Conservation (phyloP, 2,888 invertebrate genomes). For the Brenthis hecate region DNA sequence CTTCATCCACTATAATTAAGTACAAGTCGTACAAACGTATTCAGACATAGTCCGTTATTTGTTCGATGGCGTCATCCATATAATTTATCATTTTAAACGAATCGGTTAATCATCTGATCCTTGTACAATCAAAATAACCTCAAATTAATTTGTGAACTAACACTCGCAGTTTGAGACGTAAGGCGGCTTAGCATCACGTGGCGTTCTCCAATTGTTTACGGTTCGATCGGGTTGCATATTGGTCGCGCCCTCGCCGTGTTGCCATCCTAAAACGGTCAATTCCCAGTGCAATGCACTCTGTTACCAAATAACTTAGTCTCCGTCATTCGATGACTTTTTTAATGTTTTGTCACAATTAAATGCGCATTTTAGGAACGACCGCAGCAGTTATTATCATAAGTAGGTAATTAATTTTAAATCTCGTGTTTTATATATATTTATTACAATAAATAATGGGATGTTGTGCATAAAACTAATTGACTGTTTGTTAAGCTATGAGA, state of each 20-base stretch:
- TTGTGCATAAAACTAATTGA: slow-evolving; percentile 51
- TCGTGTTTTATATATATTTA: slow-evolving; percentile 61
- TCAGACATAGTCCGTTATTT: slow-evolving; percentile 35
- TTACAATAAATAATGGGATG: slow-evolving; percentile 53
- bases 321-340: slow-evolving; percentile 64
- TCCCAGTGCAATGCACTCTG: slow-evolving; percentile 72
- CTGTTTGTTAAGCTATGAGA: slow-evolving; percentile 21
- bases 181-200: slow-evolving; percentile 50
- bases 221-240: slow-evolving; percentile 57
- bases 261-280: slow-evolving; percentile 67
- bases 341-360: slow-evolving; percentile 68
- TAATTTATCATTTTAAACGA: slow-evolving; percentile 51
- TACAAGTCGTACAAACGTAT: slow-evolving; percentile 19
- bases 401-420: slow-evolving; percentile 72
- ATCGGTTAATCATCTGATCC: slow-evolving; percentile 34
- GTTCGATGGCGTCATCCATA: slow-evolving; percentile 45
- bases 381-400: slow-evolving; percentile 69
- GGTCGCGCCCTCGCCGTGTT: slow-evolving; percentile 55
- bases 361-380: slow-evolving; percentile 60
- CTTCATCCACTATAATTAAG: slow-evolving; percentile 19
- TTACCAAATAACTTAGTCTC: slow-evolving; percentile 72
- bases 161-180: neutral
- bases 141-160: slow-evolving; percentile 28
- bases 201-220: slow-evolving; percentile 64
- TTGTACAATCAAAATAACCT: slow-evolving; percentile 35